These are phyloP conservation scores for Semnopithecus entellus DNA, from an alignment of 2,113 vertebrate species.

Conservation along the genomic window DNA sequence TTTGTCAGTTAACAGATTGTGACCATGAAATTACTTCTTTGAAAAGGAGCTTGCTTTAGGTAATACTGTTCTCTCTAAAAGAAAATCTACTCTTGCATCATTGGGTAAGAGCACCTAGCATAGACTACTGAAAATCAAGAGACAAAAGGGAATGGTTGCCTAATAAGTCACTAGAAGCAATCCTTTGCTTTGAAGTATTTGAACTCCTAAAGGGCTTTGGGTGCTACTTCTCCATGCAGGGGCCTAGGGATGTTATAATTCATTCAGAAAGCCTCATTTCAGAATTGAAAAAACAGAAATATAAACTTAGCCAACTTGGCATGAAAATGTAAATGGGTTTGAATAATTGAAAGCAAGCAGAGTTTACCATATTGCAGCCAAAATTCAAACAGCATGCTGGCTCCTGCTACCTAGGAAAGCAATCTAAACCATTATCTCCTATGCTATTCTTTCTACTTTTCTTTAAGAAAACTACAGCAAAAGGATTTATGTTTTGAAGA, in stretches of 20 bases:
- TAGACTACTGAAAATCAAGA: neutral
- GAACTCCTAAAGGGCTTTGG: constrained; percentile 47
- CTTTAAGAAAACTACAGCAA: constrained; percentile 42
- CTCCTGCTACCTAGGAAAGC: constrained; percentile 46
- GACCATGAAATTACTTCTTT: constrained; percentile 62
- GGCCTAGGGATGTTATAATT: constrained; percentile 58
- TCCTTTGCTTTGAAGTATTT: constrained; percentile 54
- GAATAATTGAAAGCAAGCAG: constrained; percentile 70
- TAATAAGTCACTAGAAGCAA: neutral
- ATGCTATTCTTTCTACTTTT: constrained; percentile 32
- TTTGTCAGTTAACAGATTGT: constrained; percentile 39
- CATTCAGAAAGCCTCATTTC: constrained; percentile 60
- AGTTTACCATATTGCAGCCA: constrained; percentile 63
- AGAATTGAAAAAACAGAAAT: constrained; percentile 68
- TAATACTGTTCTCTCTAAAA: constrained; percentile 58
- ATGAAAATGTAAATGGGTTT: constrained; percentile 63
- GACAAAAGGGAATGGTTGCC: neutral
- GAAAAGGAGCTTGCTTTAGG: constrained; percentile 33
- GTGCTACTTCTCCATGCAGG: constrained; percentile 43
- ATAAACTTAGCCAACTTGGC: constrained; percentile 68
- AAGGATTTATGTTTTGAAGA: neutral
- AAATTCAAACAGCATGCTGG: constrained; percentile 66
- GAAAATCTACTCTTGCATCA: neutral
- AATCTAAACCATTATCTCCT: constrained; percentile 51
- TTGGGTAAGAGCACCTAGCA: neutral